Conservation (phyloP, 2,888 invertebrate species). For the Cacoxenus indagator region DNA sequence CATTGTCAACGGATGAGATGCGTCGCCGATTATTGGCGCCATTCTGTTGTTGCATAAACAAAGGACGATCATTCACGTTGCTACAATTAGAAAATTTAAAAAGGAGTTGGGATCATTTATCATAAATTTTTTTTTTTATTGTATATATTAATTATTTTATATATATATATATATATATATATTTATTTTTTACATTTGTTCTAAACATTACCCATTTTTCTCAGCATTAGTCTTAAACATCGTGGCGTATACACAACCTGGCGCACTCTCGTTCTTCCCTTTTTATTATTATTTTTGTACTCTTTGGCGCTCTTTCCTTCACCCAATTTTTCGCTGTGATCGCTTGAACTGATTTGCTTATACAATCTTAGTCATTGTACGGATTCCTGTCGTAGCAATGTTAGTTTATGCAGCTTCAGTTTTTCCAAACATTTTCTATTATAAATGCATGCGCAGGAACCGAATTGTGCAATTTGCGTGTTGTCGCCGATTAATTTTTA, state of each 20-base stretch:
- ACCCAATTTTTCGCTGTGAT: too few relatives aligned
- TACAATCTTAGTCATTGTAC: too few relatives aligned
- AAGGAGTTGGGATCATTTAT: conserved; percentile 14
- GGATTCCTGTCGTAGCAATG: too few relatives aligned
- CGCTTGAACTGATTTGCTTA: too few relatives aligned
- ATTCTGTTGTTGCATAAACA: conserved; percentile 62
- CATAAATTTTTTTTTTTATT: background rate
- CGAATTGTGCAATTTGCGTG: too few relatives aligned
- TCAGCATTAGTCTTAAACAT: conserved; percentile 52
- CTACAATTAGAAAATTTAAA: conserved; percentile 35
- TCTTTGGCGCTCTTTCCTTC: background rate
- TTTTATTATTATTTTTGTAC: background rate
- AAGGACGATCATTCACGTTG: conserved; percentile 63
- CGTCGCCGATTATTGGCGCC: conserved; percentile 44
- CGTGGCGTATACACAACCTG: conserved; percentile 29
- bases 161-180: conserved; percentile 18
- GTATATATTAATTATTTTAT: conserved; percentile 15
- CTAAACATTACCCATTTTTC: conserved; percentile 58
- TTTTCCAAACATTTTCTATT: too few relatives aligned
- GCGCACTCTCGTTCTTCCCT: background rate
- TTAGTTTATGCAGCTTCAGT: too few relatives aligned
- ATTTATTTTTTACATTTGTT: background rate
- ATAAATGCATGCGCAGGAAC: too few relatives aligned
- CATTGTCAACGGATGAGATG: conserved; percentile 44
- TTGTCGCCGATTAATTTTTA: too few relatives aligned